Base-by-base conservation (phyloP, 1,140 invertebrate species). In the Ylistrum balloti region DNA sequence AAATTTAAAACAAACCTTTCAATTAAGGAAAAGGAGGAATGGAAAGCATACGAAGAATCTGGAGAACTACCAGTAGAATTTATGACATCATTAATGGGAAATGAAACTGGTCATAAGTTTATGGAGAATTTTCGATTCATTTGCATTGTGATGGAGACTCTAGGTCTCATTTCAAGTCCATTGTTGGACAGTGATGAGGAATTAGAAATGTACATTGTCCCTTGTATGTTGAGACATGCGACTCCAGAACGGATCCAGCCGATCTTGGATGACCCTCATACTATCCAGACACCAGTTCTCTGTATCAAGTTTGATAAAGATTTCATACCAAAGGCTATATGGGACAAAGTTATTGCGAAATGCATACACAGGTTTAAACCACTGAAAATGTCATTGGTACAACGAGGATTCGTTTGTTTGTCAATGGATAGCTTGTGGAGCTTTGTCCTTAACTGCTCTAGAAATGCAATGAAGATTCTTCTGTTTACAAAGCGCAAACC, bases 261-360 rank as follows among this genome's bases (percentile, higher is more conserved):
- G 0, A 74, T 74, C 56, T 17, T 74, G 17, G 56, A 74, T 7
- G 28, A 28, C 5, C 56, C 22, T 3, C 28, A 5, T 1, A 74
- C 56, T 11, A n/a, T 74, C n/a, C 5, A 28, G 5, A 74, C 56
- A n/a, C 56, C 56, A 28, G 56, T 74, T 11, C 56, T 74, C 11
- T 74, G 56, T 74, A n/a, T 74, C 22, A 74, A 74, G 22, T 74
- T 74, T 74, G 56, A 74, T n/a, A 74, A 74, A n/a, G 56, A 74
- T n/a, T 74, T 74, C n/a, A 74, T 74, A 0, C 56, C 56, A 11
- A 22, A 74, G 56, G 56, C 56, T 28, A 74, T 74, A 28, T 74
- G 56, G 56, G 56, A 74, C n/a, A 74, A 74, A 74, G 28, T 11
- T 28, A 74, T 74, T 74, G 56, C 56, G n/a, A 74, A 74, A 74